A percentile compares a stretch with the other conserved stretches of the same genome.
phyloP scores from a whole-genome alignment of 2,113 vertebrate genomes.

The Callaeas wilsoni region DNA sequence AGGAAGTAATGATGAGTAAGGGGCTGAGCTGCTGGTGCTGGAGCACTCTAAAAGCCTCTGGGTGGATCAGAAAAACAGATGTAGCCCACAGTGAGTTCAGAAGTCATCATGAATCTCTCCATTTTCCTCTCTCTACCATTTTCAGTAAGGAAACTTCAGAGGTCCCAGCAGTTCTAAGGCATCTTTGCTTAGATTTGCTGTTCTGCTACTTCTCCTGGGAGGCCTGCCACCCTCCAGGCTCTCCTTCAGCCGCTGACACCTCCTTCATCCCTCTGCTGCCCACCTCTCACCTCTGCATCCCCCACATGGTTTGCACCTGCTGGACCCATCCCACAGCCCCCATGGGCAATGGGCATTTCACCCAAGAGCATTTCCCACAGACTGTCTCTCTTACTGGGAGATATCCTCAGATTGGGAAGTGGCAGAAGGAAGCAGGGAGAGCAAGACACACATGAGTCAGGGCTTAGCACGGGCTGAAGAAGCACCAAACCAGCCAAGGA shows the following conservation, averaged over 20 bases:
- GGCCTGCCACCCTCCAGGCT: neutral
- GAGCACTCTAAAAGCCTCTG: neutral
- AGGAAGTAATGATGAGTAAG: neutral
- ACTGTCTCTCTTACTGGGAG: neutral
- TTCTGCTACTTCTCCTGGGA: neutral
- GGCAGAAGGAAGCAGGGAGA: neutral
- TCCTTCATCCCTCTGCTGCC: neutral
- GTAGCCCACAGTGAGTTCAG: neutral
- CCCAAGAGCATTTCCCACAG: neutral
- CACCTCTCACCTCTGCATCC: neutral
- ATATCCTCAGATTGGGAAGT: neutral
- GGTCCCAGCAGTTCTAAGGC: neutral
- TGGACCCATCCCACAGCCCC: neutral
- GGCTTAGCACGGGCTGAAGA: neutral
- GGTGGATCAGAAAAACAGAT: neutral
- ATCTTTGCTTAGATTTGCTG: neutral
- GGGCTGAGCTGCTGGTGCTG: neutral
- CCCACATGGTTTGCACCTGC: neutral
- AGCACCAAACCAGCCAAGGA: neutral
- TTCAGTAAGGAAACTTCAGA: neutral
- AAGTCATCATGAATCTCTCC: neutral
- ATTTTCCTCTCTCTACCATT: neutral
- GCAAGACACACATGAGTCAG: rapidly evolving
- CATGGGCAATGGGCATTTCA: neutral
- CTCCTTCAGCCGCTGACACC: neutral